Base-by-base conservation (phyloP, 1,140 invertebrate species). In the Magallana ariakensis region DNA sequence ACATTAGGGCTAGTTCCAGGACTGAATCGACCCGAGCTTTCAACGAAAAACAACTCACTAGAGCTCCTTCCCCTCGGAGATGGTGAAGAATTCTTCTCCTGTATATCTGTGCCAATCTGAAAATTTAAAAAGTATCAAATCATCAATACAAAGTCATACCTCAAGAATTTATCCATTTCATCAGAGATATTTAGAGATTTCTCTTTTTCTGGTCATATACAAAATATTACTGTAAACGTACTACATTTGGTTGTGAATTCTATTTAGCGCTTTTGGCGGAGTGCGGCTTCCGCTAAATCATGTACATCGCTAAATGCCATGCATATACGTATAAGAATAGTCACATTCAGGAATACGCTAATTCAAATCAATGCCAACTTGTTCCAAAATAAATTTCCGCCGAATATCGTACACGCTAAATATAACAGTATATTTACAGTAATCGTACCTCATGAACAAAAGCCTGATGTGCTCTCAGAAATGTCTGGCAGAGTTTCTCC, bases 401-500 rank as follows among this genome's bases (percentile, higher is more conserved):
- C n/a, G n/a, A n/a, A n/a, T n/a, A n/a, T n/a, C n/a, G n/a, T n/a
- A n/a, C n/a, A n/a, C n/a, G n/a, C n/a, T n/a, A n/a, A n/a, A n/a
- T n/a, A n/a, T n/a, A n/a, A n/a, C n/a, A n/a, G n/a, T n/a, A n/a
- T n/a, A n/a, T n/a, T n/a, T n/a, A n/a, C n/a, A n/a, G n/a, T n/a
- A 33, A 75, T 82, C 13, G 66, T 86, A 88, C 87, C 87, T 88
- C 87, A 54, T 80, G 86, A 8, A 81, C 83, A 80, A 88, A 86
- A 26, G 85, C 83, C 70, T 86, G 85, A 26, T 88, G 87, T 81
- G 87, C 87, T 55, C 81, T 86, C 22, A 88, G 56, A 84, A 88
- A 88, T 0, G 87, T 88, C 26, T 84, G 22, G 66, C 87, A 88
- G 56, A 88, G 70, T 55, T 86, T 88, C 80, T 88, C 87, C 66